A percentile compares a stretch with the other conserved stretches of the same genome.
Evolutionary conservation across 2,888 invertebrate genomes (phyloP).

Genomic region (Lamellibrachia satsuma): DNA sequence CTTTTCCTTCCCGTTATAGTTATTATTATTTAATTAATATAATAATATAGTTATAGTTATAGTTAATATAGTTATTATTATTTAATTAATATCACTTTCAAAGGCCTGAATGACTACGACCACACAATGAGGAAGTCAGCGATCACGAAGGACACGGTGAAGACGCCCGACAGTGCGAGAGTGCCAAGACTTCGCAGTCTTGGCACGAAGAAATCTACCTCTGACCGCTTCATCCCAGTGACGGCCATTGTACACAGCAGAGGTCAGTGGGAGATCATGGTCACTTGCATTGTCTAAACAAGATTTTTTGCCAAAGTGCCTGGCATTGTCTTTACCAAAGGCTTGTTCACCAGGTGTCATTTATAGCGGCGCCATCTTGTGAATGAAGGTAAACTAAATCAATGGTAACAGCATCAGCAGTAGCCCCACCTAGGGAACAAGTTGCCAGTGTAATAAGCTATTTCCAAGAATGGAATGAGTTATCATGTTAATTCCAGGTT

Average conservation of each 20-base stretch:
- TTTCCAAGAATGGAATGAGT: not conserved
- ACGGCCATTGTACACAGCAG: not conserved
- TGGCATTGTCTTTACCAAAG: not conserved
- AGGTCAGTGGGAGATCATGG: not conserved
- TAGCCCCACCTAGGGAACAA: not conserved
- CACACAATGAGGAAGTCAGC: constrained; percentile 27
- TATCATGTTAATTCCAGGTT: not conserved
- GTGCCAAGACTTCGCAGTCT: constrained; percentile 1
- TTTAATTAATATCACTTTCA: not conserved
- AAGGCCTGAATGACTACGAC: constrained; percentile 31
- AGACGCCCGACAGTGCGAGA: constrained; percentile 34
- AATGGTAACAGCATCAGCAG: not conserved
- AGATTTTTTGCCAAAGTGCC: too few species aligned
- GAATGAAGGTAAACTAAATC: not conserved
- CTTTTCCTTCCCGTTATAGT: too few species aligned
- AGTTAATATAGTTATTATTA: too few species aligned
- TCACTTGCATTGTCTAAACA: too few species aligned
- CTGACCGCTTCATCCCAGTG: not conserved
- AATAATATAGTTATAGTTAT: too few species aligned
- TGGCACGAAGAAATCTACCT: not conserved
- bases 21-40: not conserved
- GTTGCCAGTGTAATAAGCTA: not conserved
- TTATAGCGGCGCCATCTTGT: not conserved
- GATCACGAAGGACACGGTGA: constrained; percentile 31
- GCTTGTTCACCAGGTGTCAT: not conserved